Conservation (phyloP, 2,113 vertebrate genomes). For the Pteropus alecto region DNA sequence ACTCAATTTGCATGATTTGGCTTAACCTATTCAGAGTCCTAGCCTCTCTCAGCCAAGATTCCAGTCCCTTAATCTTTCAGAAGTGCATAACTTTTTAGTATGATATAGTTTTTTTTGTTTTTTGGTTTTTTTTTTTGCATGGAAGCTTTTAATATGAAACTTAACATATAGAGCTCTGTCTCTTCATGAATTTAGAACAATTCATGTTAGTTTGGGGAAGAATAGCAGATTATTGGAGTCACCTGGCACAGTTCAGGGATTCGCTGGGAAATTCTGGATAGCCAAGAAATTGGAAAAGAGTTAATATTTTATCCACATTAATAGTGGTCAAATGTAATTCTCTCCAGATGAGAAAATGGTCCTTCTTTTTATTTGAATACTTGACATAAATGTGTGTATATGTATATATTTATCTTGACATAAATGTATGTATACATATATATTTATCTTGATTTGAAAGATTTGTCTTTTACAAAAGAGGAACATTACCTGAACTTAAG, state of each 20-base stretch:
- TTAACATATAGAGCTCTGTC: neutral
- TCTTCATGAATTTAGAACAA: neutral
- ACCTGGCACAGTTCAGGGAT: neutral
- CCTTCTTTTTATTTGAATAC: neutral
- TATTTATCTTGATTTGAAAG: neutral
- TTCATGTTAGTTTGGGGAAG: neutral
- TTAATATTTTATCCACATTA: neutral
- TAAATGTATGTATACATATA: neutral
- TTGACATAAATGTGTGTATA: too few species aligned
- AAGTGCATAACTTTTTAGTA: neutral
- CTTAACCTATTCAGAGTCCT: neutral
- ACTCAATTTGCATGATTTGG: neutral
- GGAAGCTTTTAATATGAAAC: neutral
- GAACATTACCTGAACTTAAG: neutral
- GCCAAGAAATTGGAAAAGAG: neutral
- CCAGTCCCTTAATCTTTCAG: neutral
- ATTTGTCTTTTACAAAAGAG: neutral
- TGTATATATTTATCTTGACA: too few species aligned
- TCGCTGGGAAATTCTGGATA: neutral
- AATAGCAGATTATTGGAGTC: neutral
- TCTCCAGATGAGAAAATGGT: neutral
- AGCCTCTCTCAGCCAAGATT: neutral
- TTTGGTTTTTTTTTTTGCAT: neutral
- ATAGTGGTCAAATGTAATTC: neutral
- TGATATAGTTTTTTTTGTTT: neutral